These are phyloP conservation scores for Gymnocheta viridis DNA, from an alignment of 2,888 invertebrate species.

Conservation along the genomic window DNA sequence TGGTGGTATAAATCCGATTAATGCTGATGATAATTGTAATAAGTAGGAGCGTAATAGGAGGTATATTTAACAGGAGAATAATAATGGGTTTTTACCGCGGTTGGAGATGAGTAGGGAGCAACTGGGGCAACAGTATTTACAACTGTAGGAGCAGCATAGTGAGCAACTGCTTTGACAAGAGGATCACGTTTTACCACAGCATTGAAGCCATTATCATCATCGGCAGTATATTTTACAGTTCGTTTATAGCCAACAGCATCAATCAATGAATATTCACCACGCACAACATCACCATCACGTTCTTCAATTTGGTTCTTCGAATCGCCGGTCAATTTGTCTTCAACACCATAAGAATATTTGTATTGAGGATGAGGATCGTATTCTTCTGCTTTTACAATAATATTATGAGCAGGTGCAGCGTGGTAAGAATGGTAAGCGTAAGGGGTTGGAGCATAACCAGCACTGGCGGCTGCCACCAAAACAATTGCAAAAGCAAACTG, in stretches of 20 bases:
- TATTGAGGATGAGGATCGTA: conserved; percentile 80
- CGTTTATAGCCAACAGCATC: conserved; percentile 80
- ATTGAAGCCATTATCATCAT: conserved; percentile 73
- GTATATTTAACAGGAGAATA: conserved; percentile 60
- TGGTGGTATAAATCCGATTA: no score
- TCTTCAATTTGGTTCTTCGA: conserved; percentile 79
- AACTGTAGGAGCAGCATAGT: conserved; percentile 69
- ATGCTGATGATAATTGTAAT: conserved; percentile 38
- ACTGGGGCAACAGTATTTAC: conserved; percentile 72
- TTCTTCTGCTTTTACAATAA: conserved; percentile 73
- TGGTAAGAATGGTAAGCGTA: conserved; percentile 74
- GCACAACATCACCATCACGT: conserved; percentile 80
- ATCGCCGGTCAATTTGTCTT: conserved; percentile 79
- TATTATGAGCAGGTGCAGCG: conserved; percentile 73
- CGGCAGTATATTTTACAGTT: conserved; percentile 74
- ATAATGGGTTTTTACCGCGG: conserved; percentile 57
- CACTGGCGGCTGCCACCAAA: conserved; percentile 77
- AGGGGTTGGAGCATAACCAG: conserved; percentile 76
- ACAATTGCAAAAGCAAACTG: conserved; percentile 79
- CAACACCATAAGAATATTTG: conserved; percentile 78
- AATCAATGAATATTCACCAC: conserved; percentile 79
- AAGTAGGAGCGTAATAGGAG: conserved; percentile 64
- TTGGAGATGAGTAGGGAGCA: conserved; percentile 70
- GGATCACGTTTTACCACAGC: conserved; percentile 75
- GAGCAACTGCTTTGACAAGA: conserved; percentile 70